Base-by-base conservation (phyloP, 2,797 vertebrate species). In the Poecilia wingei region DNA sequence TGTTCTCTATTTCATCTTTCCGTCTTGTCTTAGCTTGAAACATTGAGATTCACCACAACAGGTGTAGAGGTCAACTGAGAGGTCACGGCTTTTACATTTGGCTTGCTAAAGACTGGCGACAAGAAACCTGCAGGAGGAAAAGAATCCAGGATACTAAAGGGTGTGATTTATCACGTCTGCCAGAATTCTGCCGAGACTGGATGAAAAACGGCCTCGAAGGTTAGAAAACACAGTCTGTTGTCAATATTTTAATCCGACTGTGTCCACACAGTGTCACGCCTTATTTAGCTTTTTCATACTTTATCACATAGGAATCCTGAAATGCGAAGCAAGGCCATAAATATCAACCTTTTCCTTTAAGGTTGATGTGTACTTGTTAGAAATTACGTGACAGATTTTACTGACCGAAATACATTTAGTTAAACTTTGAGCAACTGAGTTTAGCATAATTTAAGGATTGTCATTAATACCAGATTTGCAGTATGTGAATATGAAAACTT, bases 91-190 rank as follows among this genome's bases (percentile, higher is more conserved):
- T 94, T 95, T 91, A 94, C 90, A 95, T 96, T 95, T 93, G 94
- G 91, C 93, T 94, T 93, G 94, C 94, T 96, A 95, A 96, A 95
- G 93, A 96, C 95, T 94, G 94, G 93, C 93, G 93, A 94, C 93
- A 91, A 91, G 88, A 94, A 94, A 92, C 88, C 90, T 92, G 91
- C 90, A 76, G 93, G 89, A 84, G 91, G 89, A 90, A 94, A 90
- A 92, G 87, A 93, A 92, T 93, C 91, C 94, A 92, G 90, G 90
- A 93, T 90, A 94, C 92, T 94, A 94, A 89, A 91, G 87, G 83
- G 74, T 28, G 76, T 95, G 94, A 96, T 96, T 96, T 95, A 96
- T 95, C 81, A 80, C 91, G 64, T 88, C 91, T 96, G 94, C 93
- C 94, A 94, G 87, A 90, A 77, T 83, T 79, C 86, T 94, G 94